These are phyloP conservation scores for Eleutherodactylus coqui DNA, from an alignment of 2,797 vertebrate genomes.

Conservation along the genomic window DNA sequence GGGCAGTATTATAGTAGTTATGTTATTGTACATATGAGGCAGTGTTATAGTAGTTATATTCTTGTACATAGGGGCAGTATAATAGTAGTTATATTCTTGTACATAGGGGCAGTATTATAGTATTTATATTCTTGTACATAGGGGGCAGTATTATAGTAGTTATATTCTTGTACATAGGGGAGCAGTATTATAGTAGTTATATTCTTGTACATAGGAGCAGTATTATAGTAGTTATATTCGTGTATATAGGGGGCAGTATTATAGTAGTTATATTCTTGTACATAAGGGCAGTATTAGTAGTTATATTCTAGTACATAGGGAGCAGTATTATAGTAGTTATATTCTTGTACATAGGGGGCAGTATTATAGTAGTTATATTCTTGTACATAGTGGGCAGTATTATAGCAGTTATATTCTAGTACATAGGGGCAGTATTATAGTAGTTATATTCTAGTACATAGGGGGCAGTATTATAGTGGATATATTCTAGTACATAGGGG, in stretches of 20 bases:
- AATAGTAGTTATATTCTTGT: neutral
- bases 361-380: constrained; percentile 7
- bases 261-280: constrained; percentile 13
- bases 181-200: constrained; percentile 1
- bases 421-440: neutral
- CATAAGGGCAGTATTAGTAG: neutral
- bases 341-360: neutral
- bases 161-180: neutral
- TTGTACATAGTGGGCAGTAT: constrained; percentile 2
- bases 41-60: constrained; percentile 3
- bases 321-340: constrained; percentile 10
- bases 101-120: constrained; percentile 10
- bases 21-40: neutral
- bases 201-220: constrained; percentile 5
- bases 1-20: neutral
- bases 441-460: neutral
- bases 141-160: neutral
- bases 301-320: constrained; percentile 5
- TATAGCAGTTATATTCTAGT: constrained; percentile 7
- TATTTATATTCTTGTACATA: constrained; percentile 5
- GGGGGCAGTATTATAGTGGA: neutral
- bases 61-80: constrained; percentile 3
- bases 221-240: constrained; percentile 13
- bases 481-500: neutral
- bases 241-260: constrained; percentile 6